These are phyloP conservation scores for Pedetes capensis DNA, from an alignment of 2,113 vertebrate genomes.

Conservation along the genomic window DNA sequence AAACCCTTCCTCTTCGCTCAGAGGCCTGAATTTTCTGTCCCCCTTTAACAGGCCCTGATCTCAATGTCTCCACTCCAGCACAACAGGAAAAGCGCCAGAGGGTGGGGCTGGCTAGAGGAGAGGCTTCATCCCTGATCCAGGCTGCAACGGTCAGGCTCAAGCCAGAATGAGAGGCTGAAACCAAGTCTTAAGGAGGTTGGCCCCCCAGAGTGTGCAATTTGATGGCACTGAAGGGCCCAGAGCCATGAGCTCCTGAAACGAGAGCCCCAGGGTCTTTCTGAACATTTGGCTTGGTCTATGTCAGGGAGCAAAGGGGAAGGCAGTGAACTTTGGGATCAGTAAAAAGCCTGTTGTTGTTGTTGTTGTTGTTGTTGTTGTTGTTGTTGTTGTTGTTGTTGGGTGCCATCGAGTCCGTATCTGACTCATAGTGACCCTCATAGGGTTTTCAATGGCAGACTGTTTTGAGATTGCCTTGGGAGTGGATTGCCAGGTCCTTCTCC, in stretches of 20 bases:
- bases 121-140: neutral
- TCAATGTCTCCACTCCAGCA: neutral
- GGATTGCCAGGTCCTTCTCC: too few species aligned
- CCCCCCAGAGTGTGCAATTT: neutral
- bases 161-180: neutral
- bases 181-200: neutral
- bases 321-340: neutral
- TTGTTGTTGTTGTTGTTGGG: too few species aligned
- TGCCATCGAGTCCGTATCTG: too few species aligned
- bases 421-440: too few species aligned
- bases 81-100: neutral
- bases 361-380: too few species aligned
- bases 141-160: neutral
- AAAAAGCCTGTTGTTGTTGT: too few species aligned
- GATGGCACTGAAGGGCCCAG: neutral
- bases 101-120: neutral
- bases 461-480: too few species aligned
- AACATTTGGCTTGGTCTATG: neutral
- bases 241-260: neutral
- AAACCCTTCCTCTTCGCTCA: neutral
- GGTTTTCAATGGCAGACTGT: too few species aligned
- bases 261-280: neutral
- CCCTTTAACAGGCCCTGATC: neutral
- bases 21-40: neutral
- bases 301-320: neutral